Percentiles rank a stretch among this genome's conserved stretches.
These are phyloP conservation scores for Drosophila nr. perissopoda DNA, from an alignment of 2,888 invertebrate species.

Conservation along the genomic window DNA sequence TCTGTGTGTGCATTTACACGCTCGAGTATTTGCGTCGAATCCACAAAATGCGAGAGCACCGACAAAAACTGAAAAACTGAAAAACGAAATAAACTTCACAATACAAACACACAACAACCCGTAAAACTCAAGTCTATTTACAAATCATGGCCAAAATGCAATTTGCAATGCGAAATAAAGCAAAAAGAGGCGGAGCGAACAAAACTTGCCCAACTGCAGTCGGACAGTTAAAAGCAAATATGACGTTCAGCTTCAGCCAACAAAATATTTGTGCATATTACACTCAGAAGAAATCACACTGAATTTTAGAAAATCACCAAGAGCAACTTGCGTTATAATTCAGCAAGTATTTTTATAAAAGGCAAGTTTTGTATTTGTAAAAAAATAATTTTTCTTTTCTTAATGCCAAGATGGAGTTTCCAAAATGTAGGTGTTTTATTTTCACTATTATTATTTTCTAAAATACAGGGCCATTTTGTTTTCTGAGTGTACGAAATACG, in stretches of 20 bases:
- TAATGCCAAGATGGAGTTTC: background rate
- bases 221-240: constrained; percentile 53
- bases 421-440: background rate
- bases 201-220: constrained; percentile 47
- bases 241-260: constrained; percentile 54
- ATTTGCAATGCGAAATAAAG: constrained; percentile 51
- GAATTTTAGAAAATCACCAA: background rate
- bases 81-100: constrained; percentile 22
- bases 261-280: constrained; percentile 67
- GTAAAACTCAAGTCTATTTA: constrained; percentile 69
- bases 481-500: background rate
- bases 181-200: constrained; percentile 33
- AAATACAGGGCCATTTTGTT: background rate
- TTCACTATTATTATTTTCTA: background rate
- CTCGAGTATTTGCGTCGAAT: constrained; percentile 67
- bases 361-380: background rate
- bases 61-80: constrained; percentile 17
- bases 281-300: constrained; percentile 3
- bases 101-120: constrained; percentile 41
- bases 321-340: background rate
- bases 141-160: constrained; percentile 75
- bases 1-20: constrained; percentile 68
- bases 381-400: background rate
- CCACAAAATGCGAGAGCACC: constrained; percentile 42
- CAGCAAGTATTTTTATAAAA: background rate